phyloP scores from a whole-genome alignment of 92 coral and sea anemone species.

The Phymanthus crucifer region DNA sequence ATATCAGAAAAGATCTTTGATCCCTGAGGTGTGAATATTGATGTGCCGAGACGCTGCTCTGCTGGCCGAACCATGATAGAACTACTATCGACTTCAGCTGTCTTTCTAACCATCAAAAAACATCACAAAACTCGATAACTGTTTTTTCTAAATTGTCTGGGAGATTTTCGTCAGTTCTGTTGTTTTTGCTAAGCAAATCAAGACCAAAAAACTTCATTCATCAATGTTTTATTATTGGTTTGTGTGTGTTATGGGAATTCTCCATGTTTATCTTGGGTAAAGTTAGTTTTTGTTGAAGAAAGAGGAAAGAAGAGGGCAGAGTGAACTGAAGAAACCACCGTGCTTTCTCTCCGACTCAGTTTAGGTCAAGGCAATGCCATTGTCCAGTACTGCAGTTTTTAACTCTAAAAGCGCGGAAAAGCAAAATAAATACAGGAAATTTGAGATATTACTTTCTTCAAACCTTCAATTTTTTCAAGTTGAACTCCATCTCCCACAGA shows the following conservation, averaged over 20 bases:
- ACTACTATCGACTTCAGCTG: constrained; percentile 38
- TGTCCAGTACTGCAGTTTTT: constrained; percentile 16
- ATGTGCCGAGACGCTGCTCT: constrained; percentile 34
- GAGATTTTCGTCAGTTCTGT: background rate
- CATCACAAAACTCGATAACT: constrained; percentile 34
- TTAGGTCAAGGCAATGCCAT: constrained; percentile 8
- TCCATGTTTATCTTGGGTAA: background rate
- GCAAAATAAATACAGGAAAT: constrained; percentile 54
- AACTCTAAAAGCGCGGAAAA: constrained; percentile 31
- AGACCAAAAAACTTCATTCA: background rate
- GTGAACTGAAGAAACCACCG: background rate
- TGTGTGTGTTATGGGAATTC: constrained; percentile 18
- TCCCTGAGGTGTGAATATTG: constrained; percentile 53
- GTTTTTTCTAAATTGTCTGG: constrained; percentile 31
- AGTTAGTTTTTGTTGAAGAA: background rate
- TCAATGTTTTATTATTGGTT: background rate
- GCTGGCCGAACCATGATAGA: constrained; percentile 31
- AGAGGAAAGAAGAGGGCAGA: background rate
- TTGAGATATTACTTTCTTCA: constrained; percentile 52
- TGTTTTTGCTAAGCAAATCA: constrained; percentile 12
- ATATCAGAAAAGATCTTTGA: constrained; percentile 37
- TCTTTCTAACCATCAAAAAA: constrained; percentile 30
- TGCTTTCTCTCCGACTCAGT: background rate
- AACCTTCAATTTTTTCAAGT: constrained; percentile 45
- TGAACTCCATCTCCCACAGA: constrained; percentile 49